These are phyloP conservation scores for Sprattus sprattus DNA, from an alignment of 2,113 vertebrate species.

Conservation along the genomic window DNA sequence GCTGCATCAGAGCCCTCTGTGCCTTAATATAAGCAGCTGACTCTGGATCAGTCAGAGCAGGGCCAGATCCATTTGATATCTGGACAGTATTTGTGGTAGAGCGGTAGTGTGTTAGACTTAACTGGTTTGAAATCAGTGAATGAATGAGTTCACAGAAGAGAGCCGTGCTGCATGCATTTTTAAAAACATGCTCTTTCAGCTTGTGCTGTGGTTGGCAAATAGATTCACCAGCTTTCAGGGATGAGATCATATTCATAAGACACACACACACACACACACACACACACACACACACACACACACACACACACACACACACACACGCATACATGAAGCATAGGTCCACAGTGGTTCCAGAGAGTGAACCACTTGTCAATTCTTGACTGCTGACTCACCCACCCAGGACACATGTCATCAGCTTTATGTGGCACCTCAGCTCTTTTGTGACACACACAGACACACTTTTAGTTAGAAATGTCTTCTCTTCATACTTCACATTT, in stretches of 20 bases:
- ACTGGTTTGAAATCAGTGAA: background rate
- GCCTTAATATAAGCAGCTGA: background rate
- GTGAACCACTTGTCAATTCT: background rate
- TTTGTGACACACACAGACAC: too few species aligned
- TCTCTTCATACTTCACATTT: background rate
- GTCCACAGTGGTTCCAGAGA: background rate
- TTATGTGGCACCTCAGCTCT: background rate
- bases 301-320: background rate
- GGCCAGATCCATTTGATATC: background rate
- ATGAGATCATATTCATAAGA: background rate
- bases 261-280: background rate
- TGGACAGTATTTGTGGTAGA: background rate
- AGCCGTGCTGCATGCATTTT: background rate
- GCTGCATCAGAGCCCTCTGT: background rate
- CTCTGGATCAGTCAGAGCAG: background rate
- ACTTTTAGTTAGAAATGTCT: background rate
- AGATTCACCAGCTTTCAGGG: background rate
- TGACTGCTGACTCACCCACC: background rate
- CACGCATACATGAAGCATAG: background rate
- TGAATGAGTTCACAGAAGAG: background rate
- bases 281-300: conserved; percentile 10
- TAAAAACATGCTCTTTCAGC: background rate
- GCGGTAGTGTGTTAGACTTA: background rate
- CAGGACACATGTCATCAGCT: background rate
- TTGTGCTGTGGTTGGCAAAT: background rate